A percentile compares a stretch with the other conserved stretches of the same genome.
phyloP scores from a whole-genome alignment of 2,888 invertebrate genomes.

The Brachynemurus nebulosus region DNA sequence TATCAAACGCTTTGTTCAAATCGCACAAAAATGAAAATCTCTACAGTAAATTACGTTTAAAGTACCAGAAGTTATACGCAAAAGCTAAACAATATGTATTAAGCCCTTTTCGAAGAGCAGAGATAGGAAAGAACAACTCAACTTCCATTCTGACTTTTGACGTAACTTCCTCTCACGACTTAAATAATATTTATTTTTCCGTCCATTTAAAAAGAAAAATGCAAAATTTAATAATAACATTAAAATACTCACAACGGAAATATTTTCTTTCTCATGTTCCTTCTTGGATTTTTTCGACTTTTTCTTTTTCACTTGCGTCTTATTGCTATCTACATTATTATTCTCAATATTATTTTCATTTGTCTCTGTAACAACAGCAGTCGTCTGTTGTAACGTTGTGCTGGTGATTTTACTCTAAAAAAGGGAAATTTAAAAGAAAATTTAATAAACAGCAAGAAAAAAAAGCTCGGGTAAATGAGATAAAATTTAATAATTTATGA shows the following conservation, averaged over 20 bases:
- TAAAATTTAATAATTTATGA: neutral
- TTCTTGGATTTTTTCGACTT: constrained; percentile 49
- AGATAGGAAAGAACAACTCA: too few relatives aligned
- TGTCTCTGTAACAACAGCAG: constrained; percentile 1
- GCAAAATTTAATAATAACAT: too few relatives aligned
- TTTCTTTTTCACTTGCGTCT: constrained; percentile 32
- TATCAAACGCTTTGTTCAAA: too few relatives aligned
- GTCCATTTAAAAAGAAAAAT: too few relatives aligned
- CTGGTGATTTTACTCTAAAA: constrained; percentile 5
- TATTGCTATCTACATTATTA: constrained; percentile 13
- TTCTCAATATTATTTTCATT: constrained; percentile 9
- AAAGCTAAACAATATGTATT: too few relatives aligned
- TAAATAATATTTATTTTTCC: too few relatives aligned
- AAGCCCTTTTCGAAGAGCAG: too few relatives aligned
- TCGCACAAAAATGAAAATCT: too few relatives aligned
- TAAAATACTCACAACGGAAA: constrained; percentile 53
- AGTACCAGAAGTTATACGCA: too few relatives aligned
- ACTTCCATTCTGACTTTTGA: too few relatives aligned
- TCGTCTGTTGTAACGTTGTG: neutral
- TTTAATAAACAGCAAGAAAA: neutral
- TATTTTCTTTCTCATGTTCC: constrained; percentile 49
- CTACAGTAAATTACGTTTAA: too few relatives aligned
- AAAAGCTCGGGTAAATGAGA: neutral
- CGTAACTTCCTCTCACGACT: too few relatives aligned
- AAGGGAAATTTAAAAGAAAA: neutral